Conservation (phyloP, 2,113 vertebrate genomes). For the Suricata suricatta region DNA sequence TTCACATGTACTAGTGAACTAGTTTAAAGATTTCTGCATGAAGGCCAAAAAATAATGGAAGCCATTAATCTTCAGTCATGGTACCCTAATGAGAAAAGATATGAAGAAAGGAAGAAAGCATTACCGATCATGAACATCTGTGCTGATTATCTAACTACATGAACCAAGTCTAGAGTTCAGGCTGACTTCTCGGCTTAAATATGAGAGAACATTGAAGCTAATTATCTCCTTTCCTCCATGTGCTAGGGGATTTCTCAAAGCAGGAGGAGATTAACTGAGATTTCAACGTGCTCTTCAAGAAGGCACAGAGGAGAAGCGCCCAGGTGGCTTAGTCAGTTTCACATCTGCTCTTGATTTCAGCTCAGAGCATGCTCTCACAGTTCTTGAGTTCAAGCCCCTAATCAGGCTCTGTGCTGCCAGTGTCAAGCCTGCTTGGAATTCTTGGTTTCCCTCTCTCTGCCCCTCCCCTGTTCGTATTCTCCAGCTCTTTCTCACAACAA, state of each 20-base stretch:
- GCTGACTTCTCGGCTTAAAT: conserved; percentile 37
- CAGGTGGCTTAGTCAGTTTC: too few relatives aligned
- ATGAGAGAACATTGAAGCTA: conserved; percentile 12
- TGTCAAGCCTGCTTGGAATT: too few relatives aligned
- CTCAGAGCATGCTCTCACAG: too few relatives aligned
- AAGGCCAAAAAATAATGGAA: conserved; percentile 6
- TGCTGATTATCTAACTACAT: not conserved
- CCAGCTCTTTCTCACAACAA: too few relatives aligned
- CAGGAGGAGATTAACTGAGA: not conserved
- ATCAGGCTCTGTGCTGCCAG: too few relatives aligned
- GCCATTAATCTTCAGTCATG: conserved; percentile 44
- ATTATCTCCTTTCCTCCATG: not conserved
- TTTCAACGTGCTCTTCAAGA: not conserved
- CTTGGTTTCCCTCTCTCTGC: too few relatives aligned
- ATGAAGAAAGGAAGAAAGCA: not conserved
- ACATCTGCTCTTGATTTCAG: too few relatives aligned
- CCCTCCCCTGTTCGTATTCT: too few relatives aligned
- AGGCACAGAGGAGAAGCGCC: not conserved
- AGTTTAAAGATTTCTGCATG: conserved; percentile 3
- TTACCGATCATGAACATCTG: conserved; percentile 11
- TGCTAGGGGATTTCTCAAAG: not conserved
- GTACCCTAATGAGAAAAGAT: not conserved
- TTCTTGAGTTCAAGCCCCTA: too few relatives aligned
- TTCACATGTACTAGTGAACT: not conserved
- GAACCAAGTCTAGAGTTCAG: conserved; percentile 25